Evolutionary conservation across 2,888 invertebrate species (phyloP).

Genomic region (Melanchra persicariae): DNA sequence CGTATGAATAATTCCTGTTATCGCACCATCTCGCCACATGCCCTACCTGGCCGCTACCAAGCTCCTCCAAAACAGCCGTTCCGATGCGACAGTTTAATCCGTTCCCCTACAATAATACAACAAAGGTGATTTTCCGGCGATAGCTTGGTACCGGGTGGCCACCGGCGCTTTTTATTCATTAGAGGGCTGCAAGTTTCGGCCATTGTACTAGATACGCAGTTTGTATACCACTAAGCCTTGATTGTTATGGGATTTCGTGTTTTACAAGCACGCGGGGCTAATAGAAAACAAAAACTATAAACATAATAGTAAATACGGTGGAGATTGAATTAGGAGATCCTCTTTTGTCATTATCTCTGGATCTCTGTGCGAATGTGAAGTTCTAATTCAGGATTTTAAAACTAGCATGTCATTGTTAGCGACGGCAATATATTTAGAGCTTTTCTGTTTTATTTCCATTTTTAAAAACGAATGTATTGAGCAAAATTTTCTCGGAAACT

Average conservation of each 20-base stretch:
- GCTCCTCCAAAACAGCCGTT: conserved; percentile 76
- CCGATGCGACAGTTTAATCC: conserved; percentile 72
- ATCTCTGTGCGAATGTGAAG: conserved; percentile 34
- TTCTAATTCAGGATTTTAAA: conserved; percentile 8
- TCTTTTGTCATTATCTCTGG: conserved; percentile 66
- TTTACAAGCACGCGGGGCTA: conserved; percentile 77
- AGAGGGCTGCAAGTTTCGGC: conserved; percentile 87
- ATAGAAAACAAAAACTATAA: conserved; percentile 82
- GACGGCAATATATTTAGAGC: neutral
- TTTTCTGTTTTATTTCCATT: neutral
- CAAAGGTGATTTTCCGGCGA: conserved; percentile 62
- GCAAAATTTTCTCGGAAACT: neutral
- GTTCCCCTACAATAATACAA: conserved; percentile 63
- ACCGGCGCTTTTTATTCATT: conserved; percentile 88
- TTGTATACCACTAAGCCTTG: conserved; percentile 85
- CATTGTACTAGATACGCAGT: conserved; percentile 87
- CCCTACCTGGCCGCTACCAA: conserved; percentile 89
- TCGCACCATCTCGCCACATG: conserved; percentile 90
- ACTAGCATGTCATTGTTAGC: neutral
- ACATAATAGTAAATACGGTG: conserved; percentile 73
- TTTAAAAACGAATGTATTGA: neutral
- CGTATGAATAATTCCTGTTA: conserved; percentile 91
- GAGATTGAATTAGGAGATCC: conserved; percentile 78
- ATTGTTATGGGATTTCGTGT: conserved; percentile 86
- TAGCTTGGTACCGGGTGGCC: conserved; percentile 80